Evolutionary conservation across 2,113 vertebrate species (phyloP), one percentile per base, ranked within the genome.

Genomic region (Heliornis fulica): DNA sequence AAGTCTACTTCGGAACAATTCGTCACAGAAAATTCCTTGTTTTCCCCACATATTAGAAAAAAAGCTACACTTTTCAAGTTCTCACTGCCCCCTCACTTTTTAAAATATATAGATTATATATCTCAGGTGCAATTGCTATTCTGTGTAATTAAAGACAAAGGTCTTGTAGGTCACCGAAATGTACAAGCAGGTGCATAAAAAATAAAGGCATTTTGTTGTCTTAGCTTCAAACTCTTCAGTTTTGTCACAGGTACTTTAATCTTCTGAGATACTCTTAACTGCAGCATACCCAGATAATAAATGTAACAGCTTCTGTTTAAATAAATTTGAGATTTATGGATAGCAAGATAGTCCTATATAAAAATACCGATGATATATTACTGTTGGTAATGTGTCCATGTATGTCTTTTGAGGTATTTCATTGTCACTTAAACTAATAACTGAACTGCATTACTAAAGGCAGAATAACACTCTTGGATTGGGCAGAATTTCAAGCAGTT

Each of bases 401-500:
- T 90, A 54, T 54, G 32, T 70, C 63, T 96, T 93, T 91, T 88
- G 75, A 96, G 56, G 84, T 94, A 74, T 96, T 94, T 96, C 87
- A 93, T 76, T 91, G 82, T 96, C 94, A 91, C 95, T 96, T 95
- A 91, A 95, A 65, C 41, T 95, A 94, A 96, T 95, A 95, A 93
- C 78, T 66, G 71, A 74, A 94, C 77, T 83, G n/a, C 91, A 91
- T 93, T 91, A 95, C 87, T 83, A n/a, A 74, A 83, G 66, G 59
- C 79, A 12, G 17, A 75, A 57, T 82, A 85, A 61, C 8, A 9
- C 78, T 70, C 59, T 89, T 68, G 86, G 60, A 38, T 51, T 63
- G 68, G 71, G 85, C 75, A 93, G 93, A 79, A 11, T 86, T 94
- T 95, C 77, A 65, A 85, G 40, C 53, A 80, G 82, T 86, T 92